phyloP scores from a whole-genome alignment of 2,797 vertebrate genomes.

The Onychomys torridus region DNA sequence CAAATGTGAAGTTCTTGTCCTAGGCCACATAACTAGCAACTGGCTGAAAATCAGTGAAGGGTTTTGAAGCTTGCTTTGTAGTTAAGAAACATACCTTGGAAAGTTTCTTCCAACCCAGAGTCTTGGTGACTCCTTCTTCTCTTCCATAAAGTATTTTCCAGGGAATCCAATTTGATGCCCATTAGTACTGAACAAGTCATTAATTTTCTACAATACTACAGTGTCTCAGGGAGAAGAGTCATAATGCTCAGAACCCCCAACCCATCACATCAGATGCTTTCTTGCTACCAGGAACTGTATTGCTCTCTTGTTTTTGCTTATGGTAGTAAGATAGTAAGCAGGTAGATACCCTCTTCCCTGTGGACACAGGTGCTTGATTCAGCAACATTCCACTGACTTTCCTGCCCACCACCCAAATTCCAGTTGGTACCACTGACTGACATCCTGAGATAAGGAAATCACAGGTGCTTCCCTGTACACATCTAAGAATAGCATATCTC shows the following conservation, averaged over 20 bases:
- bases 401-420: neutral
- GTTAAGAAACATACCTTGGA: neutral
- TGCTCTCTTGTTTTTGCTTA: neutral
- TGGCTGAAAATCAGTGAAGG: neutral
- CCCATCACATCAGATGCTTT: neutral
- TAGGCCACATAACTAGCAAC: neutral
- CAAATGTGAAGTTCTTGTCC: neutral
- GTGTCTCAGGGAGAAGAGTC: neutral
- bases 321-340: neutral
- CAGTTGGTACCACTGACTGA: neutral
- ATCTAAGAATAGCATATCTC: neutral
- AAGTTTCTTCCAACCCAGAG: neutral
- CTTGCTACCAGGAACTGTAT: neutral
- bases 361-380: neutral
- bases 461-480: neutral
- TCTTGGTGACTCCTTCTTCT: neutral
- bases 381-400: neutral
- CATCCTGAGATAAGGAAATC: neutral
- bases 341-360: neutral
- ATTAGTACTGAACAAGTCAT: neutral
- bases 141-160: neutral
- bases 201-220: neutral
- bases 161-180: neutral
- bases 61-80: constrained; percentile 9
- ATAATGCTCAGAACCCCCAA: neutral